A percentile compares a stretch with the other conserved stretches of the same genome.
phyloP scores from a whole-genome alignment of 2,113 vertebrate genomes.

The Tyto alba region DNA sequence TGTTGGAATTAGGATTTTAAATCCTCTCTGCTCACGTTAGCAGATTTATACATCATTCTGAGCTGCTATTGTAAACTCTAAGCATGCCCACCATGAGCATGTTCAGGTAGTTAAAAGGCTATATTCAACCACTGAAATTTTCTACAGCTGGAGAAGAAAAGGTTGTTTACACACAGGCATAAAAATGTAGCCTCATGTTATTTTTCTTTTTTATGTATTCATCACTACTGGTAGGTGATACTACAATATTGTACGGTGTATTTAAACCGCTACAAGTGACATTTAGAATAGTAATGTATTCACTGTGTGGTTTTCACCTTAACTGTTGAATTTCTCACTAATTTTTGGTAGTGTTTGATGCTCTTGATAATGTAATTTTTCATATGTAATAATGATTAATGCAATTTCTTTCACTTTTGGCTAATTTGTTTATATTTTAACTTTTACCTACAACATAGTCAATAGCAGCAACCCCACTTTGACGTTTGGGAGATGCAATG shows the following conservation, averaged over 20 bases:
- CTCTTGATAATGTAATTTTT: neutral
- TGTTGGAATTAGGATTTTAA: neutral
- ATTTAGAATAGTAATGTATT: neutral
- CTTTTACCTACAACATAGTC: neutral
- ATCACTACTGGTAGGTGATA: neutral
- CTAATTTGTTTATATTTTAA: neutral
- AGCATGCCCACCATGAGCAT: fast-evolving
- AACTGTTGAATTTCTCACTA: neutral
- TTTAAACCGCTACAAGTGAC: neutral
- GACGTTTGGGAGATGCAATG: neutral
- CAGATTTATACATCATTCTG: neutral
- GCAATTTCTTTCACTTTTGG: neutral
- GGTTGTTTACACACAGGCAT: neutral
- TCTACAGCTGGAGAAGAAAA: neutral
- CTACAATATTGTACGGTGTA: neutral
- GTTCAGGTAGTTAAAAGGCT: neutral
- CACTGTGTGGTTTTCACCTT: neutral
- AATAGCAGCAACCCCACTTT: neutral
- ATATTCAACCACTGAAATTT: neutral
- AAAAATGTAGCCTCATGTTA: neutral
- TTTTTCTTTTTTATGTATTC: neutral
- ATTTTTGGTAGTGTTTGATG: neutral
- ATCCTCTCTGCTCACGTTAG: neutral
- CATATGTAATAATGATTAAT: neutral
- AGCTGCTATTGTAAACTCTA: neutral